A percentile compares a stretch with the other conserved stretches of the same genome.
Conservation (phyloP, 2,888 invertebrate genomes). For the Campaea margaritaria region DNA sequence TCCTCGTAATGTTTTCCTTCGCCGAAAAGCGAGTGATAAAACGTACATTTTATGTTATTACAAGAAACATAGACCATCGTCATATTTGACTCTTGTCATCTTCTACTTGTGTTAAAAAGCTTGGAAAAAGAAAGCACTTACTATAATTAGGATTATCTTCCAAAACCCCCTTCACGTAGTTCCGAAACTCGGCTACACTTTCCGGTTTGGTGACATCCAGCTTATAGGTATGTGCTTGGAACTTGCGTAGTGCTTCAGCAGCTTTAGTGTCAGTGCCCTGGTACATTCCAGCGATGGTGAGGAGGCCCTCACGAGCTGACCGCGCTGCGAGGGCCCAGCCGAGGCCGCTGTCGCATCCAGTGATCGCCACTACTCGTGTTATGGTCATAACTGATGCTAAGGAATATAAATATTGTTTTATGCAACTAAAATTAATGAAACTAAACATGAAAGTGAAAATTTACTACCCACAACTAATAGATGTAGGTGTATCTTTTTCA, state of each 20-base stretch:
- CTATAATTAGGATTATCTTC: conserved; percentile 79
- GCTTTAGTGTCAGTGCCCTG: conserved; percentile 81
- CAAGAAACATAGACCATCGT: too few relatives aligned
- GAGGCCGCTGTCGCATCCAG: conserved; percentile 94
- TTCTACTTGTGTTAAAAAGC: too few relatives aligned
- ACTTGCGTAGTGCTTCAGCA: conserved; percentile 76
- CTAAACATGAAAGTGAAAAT: too few relatives aligned
- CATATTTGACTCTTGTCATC: too few relatives aligned
- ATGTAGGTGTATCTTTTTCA: too few relatives aligned
- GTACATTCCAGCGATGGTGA: conserved; percentile 92
- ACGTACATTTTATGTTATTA: too few relatives aligned
- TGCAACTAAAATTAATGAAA: too few relatives aligned
- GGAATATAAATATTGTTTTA: too few relatives aligned
- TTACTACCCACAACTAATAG: too few relatives aligned
- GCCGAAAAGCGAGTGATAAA: too few relatives aligned
- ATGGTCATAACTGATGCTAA: conserved; percentile 48
- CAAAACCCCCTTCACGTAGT: conserved; percentile 75
- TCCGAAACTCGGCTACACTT: conserved; percentile 82
- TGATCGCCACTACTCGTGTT: conserved; percentile 87
- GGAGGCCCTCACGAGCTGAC: conserved; percentile 86
- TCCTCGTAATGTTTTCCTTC: too few relatives aligned
- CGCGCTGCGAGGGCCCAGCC: conserved; percentile 90
- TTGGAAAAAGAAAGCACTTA: too few relatives aligned
- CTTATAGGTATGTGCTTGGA: conserved; percentile 78
- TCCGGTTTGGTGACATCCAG: conserved; percentile 88